Evolutionary conservation across 2,113 vertebrate genomes (phyloP).

Genomic region (Atrichornis clamosus): DNA sequence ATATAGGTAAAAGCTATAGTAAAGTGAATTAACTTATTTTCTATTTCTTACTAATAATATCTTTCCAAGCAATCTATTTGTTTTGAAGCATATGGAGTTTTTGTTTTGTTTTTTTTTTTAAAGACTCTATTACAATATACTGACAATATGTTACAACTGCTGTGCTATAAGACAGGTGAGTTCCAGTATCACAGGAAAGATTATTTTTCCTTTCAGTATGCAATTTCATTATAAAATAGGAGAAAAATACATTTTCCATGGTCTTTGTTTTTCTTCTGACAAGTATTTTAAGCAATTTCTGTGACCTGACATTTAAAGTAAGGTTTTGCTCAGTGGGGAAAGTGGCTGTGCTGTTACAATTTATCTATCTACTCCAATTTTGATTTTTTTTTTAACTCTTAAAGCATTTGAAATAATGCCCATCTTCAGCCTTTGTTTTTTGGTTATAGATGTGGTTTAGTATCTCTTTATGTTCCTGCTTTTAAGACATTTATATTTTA

Average conservation of each 20-base stretch:
- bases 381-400: not conserved
- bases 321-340: not conserved
- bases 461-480: not conserved
- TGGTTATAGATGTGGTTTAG: not conserved
- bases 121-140: not conserved
- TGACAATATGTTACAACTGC: not conserved
- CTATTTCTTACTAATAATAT: not conserved
- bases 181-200: not conserved
- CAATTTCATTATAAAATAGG: not conserved
- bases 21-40: not conserved
- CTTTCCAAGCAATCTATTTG: not conserved
- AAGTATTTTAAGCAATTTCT: not conserved
- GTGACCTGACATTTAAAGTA: not conserved
- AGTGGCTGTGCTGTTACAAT: not conserved
- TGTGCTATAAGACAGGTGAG: not conserved
- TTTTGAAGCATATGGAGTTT: not conserved
- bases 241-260: not conserved
- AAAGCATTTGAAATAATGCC: not conserved
- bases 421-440: not conserved
- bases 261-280: not conserved
- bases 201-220: not conserved
- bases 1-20: not conserved
- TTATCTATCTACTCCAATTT: not conserved
- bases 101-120: not conserved
- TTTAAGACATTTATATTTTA: constrained; percentile 17